These are phyloP conservation scores for Dilophus febrilis DNA, from an alignment of 2,888 invertebrate species.

Conservation along the genomic window DNA sequence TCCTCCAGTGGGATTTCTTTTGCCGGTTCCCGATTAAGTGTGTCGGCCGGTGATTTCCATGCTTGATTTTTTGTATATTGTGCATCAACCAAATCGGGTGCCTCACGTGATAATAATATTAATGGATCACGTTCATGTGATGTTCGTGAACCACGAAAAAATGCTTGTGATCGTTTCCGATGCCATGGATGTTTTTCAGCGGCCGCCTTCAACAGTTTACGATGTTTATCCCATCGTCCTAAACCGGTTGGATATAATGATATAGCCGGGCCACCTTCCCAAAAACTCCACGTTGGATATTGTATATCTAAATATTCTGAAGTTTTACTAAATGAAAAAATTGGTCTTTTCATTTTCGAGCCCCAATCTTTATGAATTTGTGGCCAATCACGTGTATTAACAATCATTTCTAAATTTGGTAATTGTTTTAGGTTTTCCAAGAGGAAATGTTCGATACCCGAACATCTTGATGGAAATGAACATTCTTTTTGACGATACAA, in stretches of 20 bases:
- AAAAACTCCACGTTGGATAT: slow-evolving; percentile 95
- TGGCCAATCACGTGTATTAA: slow-evolving; percentile 90
- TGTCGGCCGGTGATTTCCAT: slow-evolving; percentile 93
- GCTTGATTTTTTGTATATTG: slow-evolving; percentile 96
- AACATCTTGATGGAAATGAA: slow-evolving; percentile 83
- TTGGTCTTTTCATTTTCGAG: slow-evolving; percentile 44
- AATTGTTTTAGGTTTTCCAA: slow-evolving; percentile 46
- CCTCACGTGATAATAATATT: slow-evolving; percentile 57
- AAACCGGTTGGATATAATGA: slow-evolving; percentile 82
- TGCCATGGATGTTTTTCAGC: slow-evolving; percentile 55
- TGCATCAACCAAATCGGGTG: slow-evolving; percentile 70
- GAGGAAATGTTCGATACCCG: slow-evolving; percentile 81
- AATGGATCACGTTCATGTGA: slow-evolving; percentile 79
- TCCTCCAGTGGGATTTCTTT: slow-evolving; percentile 74
- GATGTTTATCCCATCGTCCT: slow-evolving; percentile 81
- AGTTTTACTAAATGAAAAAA: slow-evolving; percentile 92
- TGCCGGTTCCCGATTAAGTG: slow-evolving; percentile 67
- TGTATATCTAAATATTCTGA: slow-evolving; percentile 73
- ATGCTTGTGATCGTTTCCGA: slow-evolving; percentile 50
- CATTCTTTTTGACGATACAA: slow-evolving; percentile 71
- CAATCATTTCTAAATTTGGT: slow-evolving; percentile 66
- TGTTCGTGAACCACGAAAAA: slow-evolving; percentile 91
- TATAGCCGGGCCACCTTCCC: slow-evolving; percentile 97
- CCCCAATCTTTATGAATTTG: slow-evolving; percentile 52
- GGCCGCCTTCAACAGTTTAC: slow-evolving; percentile 49